Conservation (phyloP, 2,888 invertebrate genomes). For the Emmelina monodactyla region DNA sequence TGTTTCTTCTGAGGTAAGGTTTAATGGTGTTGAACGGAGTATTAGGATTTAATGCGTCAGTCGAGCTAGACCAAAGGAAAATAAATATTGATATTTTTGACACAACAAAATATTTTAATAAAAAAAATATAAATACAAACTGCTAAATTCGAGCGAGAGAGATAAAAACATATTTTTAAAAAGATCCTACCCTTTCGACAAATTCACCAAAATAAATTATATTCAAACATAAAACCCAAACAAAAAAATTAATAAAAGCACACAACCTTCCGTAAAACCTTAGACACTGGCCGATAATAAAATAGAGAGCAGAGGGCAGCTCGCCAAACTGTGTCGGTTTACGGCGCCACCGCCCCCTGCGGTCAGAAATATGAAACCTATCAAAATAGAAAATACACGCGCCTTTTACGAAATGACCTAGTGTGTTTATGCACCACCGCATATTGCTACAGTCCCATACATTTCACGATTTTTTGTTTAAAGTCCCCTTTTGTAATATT, state of each 20-base stretch:
- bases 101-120: too few relatives aligned
- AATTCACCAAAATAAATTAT: too few relatives aligned
- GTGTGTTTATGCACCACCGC: constrained; percentile 25
- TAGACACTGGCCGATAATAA: constrained; percentile 12
- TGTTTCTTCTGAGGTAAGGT: too few relatives aligned
- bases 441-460: constrained; percentile 12
- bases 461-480: constrained; percentile 16
- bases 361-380: constrained; percentile 46
- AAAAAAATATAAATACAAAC: too few relatives aligned
- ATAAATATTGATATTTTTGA: too few relatives aligned
- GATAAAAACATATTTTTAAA: too few relatives aligned
- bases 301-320: constrained; percentile 27
- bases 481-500: constrained; percentile 9
- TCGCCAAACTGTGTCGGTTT: constrained; percentile 36
- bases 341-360: constrained; percentile 32
- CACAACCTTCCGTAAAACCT: constrained; percentile 6
- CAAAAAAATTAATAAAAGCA: not conserved
- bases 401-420: constrained; percentile 34
- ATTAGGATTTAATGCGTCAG: too few relatives aligned
- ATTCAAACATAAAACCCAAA: too few relatives aligned
- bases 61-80: too few relatives aligned
- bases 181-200: too few relatives aligned
- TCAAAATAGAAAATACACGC: constrained; percentile 35
- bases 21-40: too few relatives aligned
- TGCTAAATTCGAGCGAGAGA: too few relatives aligned